phyloP scores from a whole-genome alignment of 2,888 invertebrate species.

The Serrognathus titanus region DNA sequence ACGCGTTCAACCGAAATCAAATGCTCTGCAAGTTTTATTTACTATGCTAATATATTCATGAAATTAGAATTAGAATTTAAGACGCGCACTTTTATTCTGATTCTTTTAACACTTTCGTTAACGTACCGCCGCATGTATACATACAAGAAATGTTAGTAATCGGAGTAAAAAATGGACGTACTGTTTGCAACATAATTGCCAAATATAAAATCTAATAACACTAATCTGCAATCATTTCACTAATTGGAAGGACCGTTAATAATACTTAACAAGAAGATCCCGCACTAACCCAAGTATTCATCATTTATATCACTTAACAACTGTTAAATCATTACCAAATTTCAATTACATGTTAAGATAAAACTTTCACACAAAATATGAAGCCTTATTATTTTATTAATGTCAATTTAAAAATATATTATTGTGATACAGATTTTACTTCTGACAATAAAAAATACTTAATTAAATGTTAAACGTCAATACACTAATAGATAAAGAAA shows the following conservation, averaged over 20 bases:
- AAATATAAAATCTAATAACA: constrained; percentile 14
- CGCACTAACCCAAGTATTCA: constrained; percentile 14
- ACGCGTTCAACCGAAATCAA: constrained; percentile 44
- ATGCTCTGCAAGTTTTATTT: constrained; percentile 44
- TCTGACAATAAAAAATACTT: no score
- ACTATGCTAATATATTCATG: constrained; percentile 48
- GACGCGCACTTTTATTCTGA: constrained; percentile 21
- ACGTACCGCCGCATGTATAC: no score
- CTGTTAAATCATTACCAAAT: not conserved
- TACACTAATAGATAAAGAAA: no score
- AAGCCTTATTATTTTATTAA: no score
- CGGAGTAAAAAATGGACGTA: not conserved
- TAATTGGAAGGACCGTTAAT: constrained; percentile 14
- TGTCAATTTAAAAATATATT: no score
- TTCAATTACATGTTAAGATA: no score
- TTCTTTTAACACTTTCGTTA: constrained; percentile 4
- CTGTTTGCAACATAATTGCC: not conserved
- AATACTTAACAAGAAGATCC: constrained; percentile 13
- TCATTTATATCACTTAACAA: constrained; percentile 15
- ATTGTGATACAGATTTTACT: no score
- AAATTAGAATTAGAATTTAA: constrained; percentile 45
- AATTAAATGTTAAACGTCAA: no score
- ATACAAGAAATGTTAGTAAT: not conserved
- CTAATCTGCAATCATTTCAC: constrained; percentile 15
- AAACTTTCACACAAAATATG: no score